Conservation (phyloP, 2,797 vertebrate genomes). For the Schizopygopsis malacanthus region DNA sequence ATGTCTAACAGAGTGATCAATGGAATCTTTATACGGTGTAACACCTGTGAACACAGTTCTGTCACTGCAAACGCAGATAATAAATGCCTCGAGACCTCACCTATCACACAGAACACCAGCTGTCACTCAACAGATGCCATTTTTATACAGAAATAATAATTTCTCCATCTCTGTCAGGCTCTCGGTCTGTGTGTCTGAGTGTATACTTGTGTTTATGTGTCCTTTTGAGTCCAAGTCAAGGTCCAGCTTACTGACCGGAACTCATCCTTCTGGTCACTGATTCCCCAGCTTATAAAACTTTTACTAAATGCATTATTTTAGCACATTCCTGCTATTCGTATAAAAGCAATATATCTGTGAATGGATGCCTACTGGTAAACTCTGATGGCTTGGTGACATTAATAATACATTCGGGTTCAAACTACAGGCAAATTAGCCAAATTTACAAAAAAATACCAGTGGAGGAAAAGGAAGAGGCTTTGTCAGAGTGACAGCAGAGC, state of each 20-base stretch:
- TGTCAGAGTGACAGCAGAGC: constrained; percentile 31
- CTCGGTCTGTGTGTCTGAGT: neutral
- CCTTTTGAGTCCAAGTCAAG: constrained; percentile 52
- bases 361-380: neutral
- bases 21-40: constrained; percentile 42
- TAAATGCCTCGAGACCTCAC: constrained; percentile 27
- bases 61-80: constrained; percentile 23
- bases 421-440: constrained; percentile 25
- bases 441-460: neutral
- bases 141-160: neutral
- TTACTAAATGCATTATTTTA: neutral
- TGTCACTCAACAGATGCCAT: neutral
- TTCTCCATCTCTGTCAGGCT: neutral
- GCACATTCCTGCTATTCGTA: neutral
- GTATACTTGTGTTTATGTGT: constrained; percentile 12
- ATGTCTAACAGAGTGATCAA: constrained; percentile 53
- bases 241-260: constrained; percentile 56
- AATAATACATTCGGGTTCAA: neutral
- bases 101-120: neutral
- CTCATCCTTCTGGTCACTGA: constrained; percentile 50
- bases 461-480: neutral
- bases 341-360: neutral
- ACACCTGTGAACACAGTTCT: constrained; percentile 31
- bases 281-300: constrained; percentile 39
- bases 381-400: neutral